A percentile compares a stretch with the other conserved stretches of the same genome.
Evolutionary conservation across 2,797 vertebrate species (phyloP).

Genomic region (Hirundo rustica): DNA sequence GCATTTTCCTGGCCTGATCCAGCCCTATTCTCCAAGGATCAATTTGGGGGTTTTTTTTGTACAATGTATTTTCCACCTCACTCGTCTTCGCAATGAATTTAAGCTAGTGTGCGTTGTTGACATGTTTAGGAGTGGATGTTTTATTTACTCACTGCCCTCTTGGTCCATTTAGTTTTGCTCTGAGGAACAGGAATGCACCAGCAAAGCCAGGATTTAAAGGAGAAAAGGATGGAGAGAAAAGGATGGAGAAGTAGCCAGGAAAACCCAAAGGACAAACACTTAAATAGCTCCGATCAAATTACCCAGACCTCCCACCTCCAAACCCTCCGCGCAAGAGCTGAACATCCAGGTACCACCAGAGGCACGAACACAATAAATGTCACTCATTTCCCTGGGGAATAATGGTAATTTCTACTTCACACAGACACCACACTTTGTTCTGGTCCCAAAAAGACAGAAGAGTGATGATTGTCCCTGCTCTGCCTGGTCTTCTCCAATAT

Average conservation of each 20-base stretch:
- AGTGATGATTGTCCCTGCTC: not conserved
- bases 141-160: not conserved
- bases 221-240: conserved; percentile 4
- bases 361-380: not conserved
- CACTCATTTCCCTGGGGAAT: not conserved
- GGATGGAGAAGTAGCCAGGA: not conserved
- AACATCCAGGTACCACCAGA: not conserved
- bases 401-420: not conserved
- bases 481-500: not conserved
- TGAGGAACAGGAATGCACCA: not conserved
- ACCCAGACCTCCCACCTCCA: conserved; percentile 46
- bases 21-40: not conserved
- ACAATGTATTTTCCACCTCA: not conserved
- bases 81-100: not conserved
- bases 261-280: not conserved
- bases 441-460: not conserved
- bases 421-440: not conserved
- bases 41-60: not conserved
- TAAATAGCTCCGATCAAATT: not conserved
- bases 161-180: not conserved
- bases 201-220: conserved; percentile 11
- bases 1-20: not conserved
- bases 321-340: not conserved
- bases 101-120: not conserved
- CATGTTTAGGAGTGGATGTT: not conserved